Evolutionary conservation across 37 sponge, comb jelly and placozoan species (phyloP).

Genomic region (Beroe forskalii): DNA sequence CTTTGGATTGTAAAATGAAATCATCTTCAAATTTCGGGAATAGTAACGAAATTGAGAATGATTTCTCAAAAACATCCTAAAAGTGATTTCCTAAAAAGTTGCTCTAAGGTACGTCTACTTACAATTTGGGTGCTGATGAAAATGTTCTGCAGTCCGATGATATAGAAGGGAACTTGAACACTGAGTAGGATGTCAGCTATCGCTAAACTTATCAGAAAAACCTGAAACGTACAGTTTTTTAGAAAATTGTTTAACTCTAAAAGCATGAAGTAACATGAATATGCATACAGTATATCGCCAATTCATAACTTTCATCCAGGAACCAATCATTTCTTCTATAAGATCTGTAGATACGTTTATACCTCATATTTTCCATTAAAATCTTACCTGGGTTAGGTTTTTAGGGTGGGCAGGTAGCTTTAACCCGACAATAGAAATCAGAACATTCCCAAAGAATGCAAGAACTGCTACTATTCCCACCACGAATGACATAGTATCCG

Average conservation of each 20-base stretch:
- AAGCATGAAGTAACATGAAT: too few relatives aligned
- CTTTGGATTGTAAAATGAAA: too few relatives aligned
- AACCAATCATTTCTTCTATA: too few relatives aligned
- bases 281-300: too few relatives aligned
- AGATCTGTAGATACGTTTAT: too few relatives aligned
- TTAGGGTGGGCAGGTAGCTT: slow-evolving; percentile 47
- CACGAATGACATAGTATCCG: not conserved
- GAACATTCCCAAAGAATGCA: slow-evolving; percentile 16
- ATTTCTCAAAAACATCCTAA: too few relatives aligned
- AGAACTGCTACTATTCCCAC: not conserved
- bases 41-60: too few relatives aligned
- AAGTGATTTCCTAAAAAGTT: too few relatives aligned
- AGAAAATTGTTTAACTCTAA: not conserved
- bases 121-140: not conserved
- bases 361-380: too few relatives aligned
- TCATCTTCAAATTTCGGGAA: too few relatives aligned
- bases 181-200: slow-evolving; percentile 15
- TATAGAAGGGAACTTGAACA: slow-evolving; percentile 64
- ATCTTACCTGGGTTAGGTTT: slow-evolving; percentile 49
- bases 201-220: slow-evolving; percentile 35
- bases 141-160: slow-evolving; percentile 25
- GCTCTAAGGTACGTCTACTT: too few relatives aligned
- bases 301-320: too few relatives aligned
- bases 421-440: slow-evolving; percentile 41
- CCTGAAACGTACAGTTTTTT: not conserved